Conservation (phyloP, 2,888 invertebrate species). For the Parnassius mnemosyne region DNA sequence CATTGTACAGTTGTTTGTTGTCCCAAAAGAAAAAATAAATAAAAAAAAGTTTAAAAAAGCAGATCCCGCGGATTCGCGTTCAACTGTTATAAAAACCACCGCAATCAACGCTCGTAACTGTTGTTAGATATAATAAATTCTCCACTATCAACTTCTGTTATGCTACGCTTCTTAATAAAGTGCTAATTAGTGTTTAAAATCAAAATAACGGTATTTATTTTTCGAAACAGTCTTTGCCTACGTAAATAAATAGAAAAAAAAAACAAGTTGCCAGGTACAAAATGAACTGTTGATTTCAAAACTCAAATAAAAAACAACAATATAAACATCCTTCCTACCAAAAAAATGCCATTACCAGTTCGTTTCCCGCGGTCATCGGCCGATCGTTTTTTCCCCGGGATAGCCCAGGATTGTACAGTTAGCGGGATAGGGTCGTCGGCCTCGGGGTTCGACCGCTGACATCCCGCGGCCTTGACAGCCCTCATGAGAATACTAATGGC, state of each 20-base stretch:
- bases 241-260: not conserved
- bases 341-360: constrained; percentile 19
- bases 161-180: not conserved
- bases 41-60: too few relatives aligned
- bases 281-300: not conserved
- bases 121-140: constrained; percentile 16
- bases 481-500: constrained; percentile 26
- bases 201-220: constrained; percentile 6
- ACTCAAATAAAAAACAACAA: constrained; percentile 20
- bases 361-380: constrained; percentile 35
- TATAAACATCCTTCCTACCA: constrained; percentile 28
- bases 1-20: too few relatives aligned
- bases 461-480: constrained; percentile 41
- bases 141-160: not conserved
- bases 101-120: not conserved
- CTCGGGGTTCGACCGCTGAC: constrained; percentile 34
- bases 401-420: constrained; percentile 43
- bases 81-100: too few relatives aligned
- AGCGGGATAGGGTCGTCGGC: constrained; percentile 43
- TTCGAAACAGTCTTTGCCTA: constrained; percentile 6
- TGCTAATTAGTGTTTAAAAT: constrained; percentile 10
- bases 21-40: too few relatives aligned
- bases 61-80: too few relatives aligned
- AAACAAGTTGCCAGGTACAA: not conserved
- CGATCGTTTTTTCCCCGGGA: constrained; percentile 39